These are phyloP conservation scores for Conopomorpha cramerella DNA, from an alignment of 1,140 invertebrate genomes.

Conservation along the genomic window DNA sequence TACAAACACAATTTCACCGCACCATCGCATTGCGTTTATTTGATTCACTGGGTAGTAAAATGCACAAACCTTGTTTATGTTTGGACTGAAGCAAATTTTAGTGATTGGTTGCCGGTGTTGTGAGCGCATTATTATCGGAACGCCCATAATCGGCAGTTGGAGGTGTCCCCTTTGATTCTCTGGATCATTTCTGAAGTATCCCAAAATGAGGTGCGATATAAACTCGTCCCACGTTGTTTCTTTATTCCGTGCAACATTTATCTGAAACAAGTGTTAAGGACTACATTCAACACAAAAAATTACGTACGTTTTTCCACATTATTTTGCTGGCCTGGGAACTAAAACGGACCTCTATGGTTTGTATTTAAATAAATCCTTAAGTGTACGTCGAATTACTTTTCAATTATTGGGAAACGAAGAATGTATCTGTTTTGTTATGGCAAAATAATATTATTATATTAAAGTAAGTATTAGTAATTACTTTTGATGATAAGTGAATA, in stretches of 20 bases:
- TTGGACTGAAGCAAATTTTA: constrained; percentile 64
- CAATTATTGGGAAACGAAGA: too few relatives aligned
- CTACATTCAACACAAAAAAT: too few relatives aligned
- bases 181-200: constrained; percentile 66
- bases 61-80: constrained; percentile 50
- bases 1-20: too few relatives aligned
- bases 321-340: too few relatives aligned
- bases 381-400: too few relatives aligned
- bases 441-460: too few relatives aligned
- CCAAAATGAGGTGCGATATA: constrained; percentile 68
- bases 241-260: constrained; percentile 60
- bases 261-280: too few relatives aligned
- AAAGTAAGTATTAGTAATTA: background rate
- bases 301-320: too few relatives aligned
- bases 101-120: constrained; percentile 66
- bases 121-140: constrained; percentile 62
- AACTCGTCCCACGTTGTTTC: constrained; percentile 70
- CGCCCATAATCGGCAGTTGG: constrained; percentile 62
- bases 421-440: too few relatives aligned
- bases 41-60: background rate
- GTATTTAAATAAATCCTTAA: too few relatives aligned
- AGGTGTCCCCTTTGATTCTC: constrained; percentile 60
- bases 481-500: background rate
- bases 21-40: too few relatives aligned
- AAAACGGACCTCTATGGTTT: too few relatives aligned